Conservation (phyloP, 2,113 vertebrate species). For the Nerophis lumbriciformis region DNA sequence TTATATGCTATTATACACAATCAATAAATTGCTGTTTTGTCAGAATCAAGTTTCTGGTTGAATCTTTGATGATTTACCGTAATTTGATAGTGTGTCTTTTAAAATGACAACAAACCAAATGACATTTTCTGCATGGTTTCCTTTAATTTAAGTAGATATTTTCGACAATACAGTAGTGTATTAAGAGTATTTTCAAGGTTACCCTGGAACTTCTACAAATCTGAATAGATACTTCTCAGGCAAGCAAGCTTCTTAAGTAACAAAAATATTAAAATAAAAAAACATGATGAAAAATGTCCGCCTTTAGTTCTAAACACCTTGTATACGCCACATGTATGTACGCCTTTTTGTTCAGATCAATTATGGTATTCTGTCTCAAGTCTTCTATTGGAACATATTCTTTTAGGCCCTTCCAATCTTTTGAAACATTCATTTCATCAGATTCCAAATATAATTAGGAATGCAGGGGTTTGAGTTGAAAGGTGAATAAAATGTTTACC, state of each 20-base stretch:
- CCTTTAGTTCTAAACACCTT: no score
- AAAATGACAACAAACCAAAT: neutral
- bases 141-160: neutral
- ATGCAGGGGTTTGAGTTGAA: neutral
- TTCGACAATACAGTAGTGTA: conserved; percentile 1
- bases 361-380: neutral
- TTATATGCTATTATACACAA: no score
- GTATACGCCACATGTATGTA: neutral
- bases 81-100: no score
- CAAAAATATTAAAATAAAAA: neutral
- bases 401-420: neutral
- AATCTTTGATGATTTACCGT: no score
- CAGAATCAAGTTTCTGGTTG: no score
- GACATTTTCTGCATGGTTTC: neutral
- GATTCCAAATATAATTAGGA: neutral
- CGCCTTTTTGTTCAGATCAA: neutral
- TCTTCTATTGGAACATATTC: neutral
- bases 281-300: neutral
- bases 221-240: neutral
- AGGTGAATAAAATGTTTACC: neutral
- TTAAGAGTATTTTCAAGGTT: neutral
- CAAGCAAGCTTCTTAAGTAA: neutral
- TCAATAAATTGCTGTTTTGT: no score
- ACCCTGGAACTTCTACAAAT: neutral
- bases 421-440: neutral